A percentile compares a stretch with the other conserved stretches of the same genome.
Conservation (phyloP, 2,888 invertebrate species). For the Gerris lacustris region DNA sequence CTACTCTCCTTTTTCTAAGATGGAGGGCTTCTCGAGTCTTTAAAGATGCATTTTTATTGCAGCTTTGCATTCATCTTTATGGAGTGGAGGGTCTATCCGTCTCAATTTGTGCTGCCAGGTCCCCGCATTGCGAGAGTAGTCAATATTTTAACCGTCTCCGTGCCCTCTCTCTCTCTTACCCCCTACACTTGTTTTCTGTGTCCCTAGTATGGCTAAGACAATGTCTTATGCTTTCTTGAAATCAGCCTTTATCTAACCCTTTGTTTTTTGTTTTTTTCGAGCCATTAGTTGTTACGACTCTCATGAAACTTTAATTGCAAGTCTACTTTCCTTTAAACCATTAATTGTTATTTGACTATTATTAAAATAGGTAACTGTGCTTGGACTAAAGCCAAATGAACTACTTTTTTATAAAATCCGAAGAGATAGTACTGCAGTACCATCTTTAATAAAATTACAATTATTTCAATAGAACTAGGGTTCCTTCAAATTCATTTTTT, state of each 20-base stretch:
- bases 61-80: constrained; percentile 31
- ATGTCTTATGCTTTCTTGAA: not conserved
- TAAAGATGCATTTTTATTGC: constrained; percentile 31
- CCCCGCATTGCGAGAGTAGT: constrained; percentile 1
- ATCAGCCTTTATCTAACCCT: not conserved
- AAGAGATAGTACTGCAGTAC: no score
- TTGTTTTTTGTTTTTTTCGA: not conserved
- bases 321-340: no score
- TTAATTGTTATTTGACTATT: no score
- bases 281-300: not conserved
- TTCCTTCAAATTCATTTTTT: no score
- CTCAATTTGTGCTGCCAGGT: constrained; percentile 24
- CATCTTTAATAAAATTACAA: no score
- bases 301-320: not conserved
- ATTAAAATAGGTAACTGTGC: no score
- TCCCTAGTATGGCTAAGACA: not conserved
- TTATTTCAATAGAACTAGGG: no score
- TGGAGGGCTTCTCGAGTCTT: constrained; percentile 12
- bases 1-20: not conserved
- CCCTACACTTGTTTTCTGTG: not conserved
- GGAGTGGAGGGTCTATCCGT: constrained; percentile 25
- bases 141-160: constrained; percentile 9
- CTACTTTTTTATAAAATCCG: no score
- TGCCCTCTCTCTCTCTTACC: not conserved
- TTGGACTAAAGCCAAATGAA: no score